phyloP scores from a whole-genome alignment of 2,888 invertebrate genomes.

The Synanthedon vespiformis region DNA sequence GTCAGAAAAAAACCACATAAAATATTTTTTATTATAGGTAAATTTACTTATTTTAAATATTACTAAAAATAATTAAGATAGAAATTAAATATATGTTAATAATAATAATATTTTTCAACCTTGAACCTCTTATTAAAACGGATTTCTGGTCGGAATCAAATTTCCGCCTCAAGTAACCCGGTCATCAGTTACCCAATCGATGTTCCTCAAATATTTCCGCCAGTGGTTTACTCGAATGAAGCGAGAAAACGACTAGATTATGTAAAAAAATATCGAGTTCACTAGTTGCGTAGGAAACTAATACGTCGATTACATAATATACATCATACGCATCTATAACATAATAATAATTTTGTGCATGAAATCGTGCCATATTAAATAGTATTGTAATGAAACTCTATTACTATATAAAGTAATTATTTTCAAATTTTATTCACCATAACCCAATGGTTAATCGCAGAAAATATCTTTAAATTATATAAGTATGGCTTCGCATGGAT shows the following conservation, averaged over 20 bases:
- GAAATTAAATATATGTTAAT: too few relatives aligned
- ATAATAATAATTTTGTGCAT: background rate
- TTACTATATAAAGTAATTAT: background rate
- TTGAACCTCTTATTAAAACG: background rate
- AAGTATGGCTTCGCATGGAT: too few relatives aligned
- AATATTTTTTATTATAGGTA: too few relatives aligned
- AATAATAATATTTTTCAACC: too few relatives aligned
- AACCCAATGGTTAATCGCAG: background rate
- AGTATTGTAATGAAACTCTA: background rate
- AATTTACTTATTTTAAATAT: too few relatives aligned
- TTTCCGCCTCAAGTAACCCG: background rate
- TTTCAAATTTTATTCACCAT: background rate
- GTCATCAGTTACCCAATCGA: background rate
- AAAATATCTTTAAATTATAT: background rate
- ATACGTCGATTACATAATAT: background rate
- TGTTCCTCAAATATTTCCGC: conserved; percentile 5
- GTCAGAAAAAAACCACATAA: too few relatives aligned
- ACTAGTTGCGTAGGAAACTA: background rate
- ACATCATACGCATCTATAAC: background rate
- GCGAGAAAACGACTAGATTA: conserved; percentile 9
- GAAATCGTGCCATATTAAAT: background rate
- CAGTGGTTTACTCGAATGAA: conserved; percentile 8
- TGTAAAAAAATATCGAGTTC: conserved; percentile 8
- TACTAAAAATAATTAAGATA: too few relatives aligned
- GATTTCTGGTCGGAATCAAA: background rate